Percentiles rank a stretch among this genome's conserved stretches.
phyloP scores from a whole-genome alignment of 2,888 invertebrate genomes.

The Entomobrya proxima region DNA sequence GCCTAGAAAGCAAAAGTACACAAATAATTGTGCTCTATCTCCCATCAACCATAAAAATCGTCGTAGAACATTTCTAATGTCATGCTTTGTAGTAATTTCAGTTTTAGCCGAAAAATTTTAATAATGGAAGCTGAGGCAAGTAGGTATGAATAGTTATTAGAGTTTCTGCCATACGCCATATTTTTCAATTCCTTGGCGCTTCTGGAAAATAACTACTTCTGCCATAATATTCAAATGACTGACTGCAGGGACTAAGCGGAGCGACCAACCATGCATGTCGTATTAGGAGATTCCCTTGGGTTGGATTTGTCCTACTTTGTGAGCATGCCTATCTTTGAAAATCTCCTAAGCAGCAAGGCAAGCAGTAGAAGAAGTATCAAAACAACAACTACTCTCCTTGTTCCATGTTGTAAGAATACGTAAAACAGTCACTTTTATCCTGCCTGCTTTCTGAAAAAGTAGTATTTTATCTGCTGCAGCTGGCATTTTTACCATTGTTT shows the following conservation, averaged over 20 bases:
- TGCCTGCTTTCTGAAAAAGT: background rate
- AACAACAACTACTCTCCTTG: background rate
- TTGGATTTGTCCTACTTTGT: slow-evolving; percentile 22
- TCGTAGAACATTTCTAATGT: background rate
- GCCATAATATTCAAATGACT: too few species aligned
- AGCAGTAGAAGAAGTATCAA: background rate
- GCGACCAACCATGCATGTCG: slow-evolving; percentile 7
- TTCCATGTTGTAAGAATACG: background rate
- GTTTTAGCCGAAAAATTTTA: background rate
- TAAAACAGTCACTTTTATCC: background rate
- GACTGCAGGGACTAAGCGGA: background rate
- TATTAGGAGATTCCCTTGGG: slow-evolving; percentile 14
- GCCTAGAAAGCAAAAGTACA: background rate
- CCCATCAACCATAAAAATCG: background rate
- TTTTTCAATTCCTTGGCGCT: too few species aligned
- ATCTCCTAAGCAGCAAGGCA: background rate
- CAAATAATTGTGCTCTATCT: background rate
- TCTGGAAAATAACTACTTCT: too few species aligned
- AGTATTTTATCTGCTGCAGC: background rate
- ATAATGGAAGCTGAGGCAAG: background rate
- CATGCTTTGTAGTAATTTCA: background rate
- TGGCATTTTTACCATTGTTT: background rate
- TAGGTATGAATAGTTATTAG: too few species aligned
- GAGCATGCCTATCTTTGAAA: background rate
- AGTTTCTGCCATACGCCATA: too few species aligned